Evolutionary conservation across 2,888 invertebrate species (phyloP), one percentile per base, ranked within the genome.

Genomic region (Drosophila ezoana): DNA sequence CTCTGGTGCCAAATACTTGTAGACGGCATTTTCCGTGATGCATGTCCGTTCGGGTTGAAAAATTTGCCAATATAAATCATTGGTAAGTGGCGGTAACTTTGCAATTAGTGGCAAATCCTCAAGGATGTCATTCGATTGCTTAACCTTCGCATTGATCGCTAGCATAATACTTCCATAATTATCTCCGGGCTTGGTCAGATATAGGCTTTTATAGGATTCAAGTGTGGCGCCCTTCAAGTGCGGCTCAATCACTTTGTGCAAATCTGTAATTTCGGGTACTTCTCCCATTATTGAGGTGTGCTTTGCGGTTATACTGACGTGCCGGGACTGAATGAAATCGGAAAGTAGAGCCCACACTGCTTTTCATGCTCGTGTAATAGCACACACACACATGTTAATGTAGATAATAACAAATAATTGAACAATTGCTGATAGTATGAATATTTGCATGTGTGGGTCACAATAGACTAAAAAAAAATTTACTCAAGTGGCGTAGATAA

Each of bases 161-260:
- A 94, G 79, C 91, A 95, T 94, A 0, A 94, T 91, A 75, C 95
- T 94, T 2, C 94, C 94, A 82, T 94, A 95, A 83, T 95, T 95
- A 78, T 95, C 95, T 0, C 95, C 95, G 0, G 93, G 93, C 16
- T 93, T 93, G 10, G 93, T 94, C n/a, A 93, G 86, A 66, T 90
- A 90, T 14, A 90, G 90, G 10, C 90, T 91, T 14, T 89, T 86
- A 64, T 93, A 92, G 0, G 92, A 90, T 2, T 92, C 59, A 2
- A 94, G 76, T 62, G 81, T 85, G 1, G 67, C 76, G 9, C 88
- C 89, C 10, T 87, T 52, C 16, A 91, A 69, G 60, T 90, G 66
- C 6, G 89, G 83, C 18, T 90, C 87, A 40, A 92, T 70, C 14
- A 92, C 81, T 38, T 77, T 68, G 5, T 72, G 43, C 9, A 92